phyloP scores from a whole-genome alignment of 2,888 invertebrate species.

The Dioctria rufipes region DNA sequence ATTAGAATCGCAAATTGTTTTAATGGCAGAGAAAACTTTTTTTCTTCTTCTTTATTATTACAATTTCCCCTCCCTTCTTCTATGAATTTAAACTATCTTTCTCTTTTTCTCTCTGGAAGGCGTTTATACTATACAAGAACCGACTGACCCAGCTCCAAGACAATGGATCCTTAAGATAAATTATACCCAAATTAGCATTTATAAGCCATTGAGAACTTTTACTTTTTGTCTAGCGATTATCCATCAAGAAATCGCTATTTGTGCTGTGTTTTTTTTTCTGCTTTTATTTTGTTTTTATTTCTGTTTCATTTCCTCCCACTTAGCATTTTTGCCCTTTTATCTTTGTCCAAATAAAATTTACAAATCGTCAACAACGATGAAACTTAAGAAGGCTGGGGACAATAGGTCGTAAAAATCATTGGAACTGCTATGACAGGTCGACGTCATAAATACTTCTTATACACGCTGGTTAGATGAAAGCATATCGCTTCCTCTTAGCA shows the following conservation, averaged over 20 bases:
- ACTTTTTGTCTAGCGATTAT: constrained; percentile 18
- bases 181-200: constrained; percentile 17
- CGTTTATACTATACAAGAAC: background rate
- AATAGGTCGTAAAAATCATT: constrained; percentile 9
- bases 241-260: constrained; percentile 32
- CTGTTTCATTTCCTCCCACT: background rate
- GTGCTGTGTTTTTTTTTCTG: background rate
- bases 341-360: constrained; percentile 26
- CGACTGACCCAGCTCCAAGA: background rate
- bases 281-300: too few relatives aligned
- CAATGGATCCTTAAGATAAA: constrained; percentile 25
- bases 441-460: background rate
- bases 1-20: constrained; percentile 38
- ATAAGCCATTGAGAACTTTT: constrained; percentile 34
- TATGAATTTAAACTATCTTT: too few relatives aligned
- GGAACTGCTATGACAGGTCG: constrained; percentile 6
- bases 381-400: background rate
- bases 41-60: background rate
- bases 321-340: constrained; percentile 9
- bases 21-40: constrained; percentile 26
- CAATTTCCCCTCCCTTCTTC: background rate
- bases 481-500: too few relatives aligned
- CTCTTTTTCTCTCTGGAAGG: too few relatives aligned
- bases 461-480: too few relatives aligned
- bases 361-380: constrained; percentile 14